Conservation (phyloP, 2,888 invertebrate species). For the Synanthedon formicaeformis region DNA sequence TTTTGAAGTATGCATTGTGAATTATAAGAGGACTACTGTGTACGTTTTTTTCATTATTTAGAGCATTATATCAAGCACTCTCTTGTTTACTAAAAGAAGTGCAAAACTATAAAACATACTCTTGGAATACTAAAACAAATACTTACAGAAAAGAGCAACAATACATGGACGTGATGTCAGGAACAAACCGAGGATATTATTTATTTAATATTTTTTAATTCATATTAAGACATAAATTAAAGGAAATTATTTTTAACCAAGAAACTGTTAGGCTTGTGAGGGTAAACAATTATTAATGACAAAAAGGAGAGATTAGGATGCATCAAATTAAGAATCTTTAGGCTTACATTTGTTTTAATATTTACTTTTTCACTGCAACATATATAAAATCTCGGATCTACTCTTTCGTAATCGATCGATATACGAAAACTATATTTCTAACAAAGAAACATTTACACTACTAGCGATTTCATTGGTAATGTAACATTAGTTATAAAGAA, state of each 20-base stretch:
- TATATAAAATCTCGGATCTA: slow-evolving; percentile 9
- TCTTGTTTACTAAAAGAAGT: too few species aligned
- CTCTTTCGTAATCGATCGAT: slow-evolving; percentile 69
- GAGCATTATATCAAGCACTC: too few species aligned
- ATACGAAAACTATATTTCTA: slow-evolving; percentile 54
- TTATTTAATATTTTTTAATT: too few species aligned
- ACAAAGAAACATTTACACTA: slow-evolving; percentile 50
- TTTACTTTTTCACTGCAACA: background rate
- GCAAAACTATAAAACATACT: background rate
- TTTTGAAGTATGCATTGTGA: too few species aligned
- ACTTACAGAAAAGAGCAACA: slow-evolving; percentile 71
- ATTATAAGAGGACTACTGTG: too few species aligned
- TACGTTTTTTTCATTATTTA: too few species aligned
- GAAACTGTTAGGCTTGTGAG: slow-evolving; percentile 21
- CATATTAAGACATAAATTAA: slow-evolving; percentile 7
- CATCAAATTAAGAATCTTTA: too few species aligned
- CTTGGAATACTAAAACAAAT: slow-evolving; percentile 5
- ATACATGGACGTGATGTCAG: slow-evolving; percentile 62
- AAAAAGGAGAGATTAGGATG: background rate
- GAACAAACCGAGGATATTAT: slow-evolving; percentile 26
- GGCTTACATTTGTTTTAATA: background rate
- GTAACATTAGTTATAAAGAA: slow-evolving; percentile 9
- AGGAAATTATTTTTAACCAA: slow-evolving; percentile 16
- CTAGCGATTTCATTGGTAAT: slow-evolving; percentile 9
- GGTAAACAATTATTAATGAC: slow-evolving; percentile 18